A percentile compares a stretch with the other conserved stretches of the same genome.
Conservation (phyloP, 1,140 invertebrate species). For the Rhagoletis zephyria region DNA sequence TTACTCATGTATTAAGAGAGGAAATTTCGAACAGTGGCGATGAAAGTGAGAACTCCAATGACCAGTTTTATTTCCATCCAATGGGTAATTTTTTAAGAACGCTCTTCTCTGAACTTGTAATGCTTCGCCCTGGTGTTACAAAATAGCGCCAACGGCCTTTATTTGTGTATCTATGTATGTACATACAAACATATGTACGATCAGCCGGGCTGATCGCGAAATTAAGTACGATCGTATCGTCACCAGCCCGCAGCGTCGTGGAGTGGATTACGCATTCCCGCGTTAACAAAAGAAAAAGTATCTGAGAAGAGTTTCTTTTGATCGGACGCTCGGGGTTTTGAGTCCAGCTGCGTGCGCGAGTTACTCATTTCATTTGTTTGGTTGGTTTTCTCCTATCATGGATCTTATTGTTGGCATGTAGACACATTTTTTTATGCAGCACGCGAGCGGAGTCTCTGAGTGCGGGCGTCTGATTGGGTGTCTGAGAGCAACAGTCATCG, state of each 20-base stretch:
- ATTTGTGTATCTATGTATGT: not conserved
- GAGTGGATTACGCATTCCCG: conserved; percentile 38
- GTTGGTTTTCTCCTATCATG: not conserved
- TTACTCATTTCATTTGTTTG: not conserved
- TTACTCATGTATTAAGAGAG: not conserved
- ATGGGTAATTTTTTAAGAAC: not conserved
- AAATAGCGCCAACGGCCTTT: not conserved
- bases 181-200: not conserved
- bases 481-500: not conserved
- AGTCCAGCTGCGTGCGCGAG: conserved; percentile 1
- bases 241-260: not conserved
- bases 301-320: conserved; percentile 13
- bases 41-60: conserved; percentile 19
- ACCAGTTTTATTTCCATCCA: not conserved
- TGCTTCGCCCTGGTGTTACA: not conserved
- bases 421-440: conserved; percentile 1
- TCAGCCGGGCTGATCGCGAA: not conserved
- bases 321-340: not conserved
- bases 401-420: not conserved
- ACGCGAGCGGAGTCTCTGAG: conserved; percentile 19
- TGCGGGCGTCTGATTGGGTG: not conserved
- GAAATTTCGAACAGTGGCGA: too few species aligned
- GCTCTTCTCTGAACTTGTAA: not conserved
- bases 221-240: not conserved
- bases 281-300: not conserved